Conservation (phyloP, 2,888 invertebrate species). For the Clusia tigrina region DNA sequence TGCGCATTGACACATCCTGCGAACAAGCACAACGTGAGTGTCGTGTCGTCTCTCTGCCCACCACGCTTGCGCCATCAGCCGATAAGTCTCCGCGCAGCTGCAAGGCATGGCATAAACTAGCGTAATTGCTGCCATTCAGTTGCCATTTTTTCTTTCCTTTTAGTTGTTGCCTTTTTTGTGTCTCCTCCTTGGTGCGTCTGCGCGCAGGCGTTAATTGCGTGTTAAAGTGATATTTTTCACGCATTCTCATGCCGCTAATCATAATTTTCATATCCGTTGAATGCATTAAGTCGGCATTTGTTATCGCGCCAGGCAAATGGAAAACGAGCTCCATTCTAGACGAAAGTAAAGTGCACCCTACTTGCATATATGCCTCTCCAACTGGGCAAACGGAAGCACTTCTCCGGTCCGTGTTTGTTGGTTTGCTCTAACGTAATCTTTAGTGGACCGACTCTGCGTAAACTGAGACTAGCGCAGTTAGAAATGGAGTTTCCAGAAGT, state of each 20-base stretch:
- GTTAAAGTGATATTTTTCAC: neutral
- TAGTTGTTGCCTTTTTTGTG: neutral
- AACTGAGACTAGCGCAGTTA: too few relatives aligned
- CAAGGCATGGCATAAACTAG: neutral
- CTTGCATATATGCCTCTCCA: too few relatives aligned
- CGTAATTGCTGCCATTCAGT: neutral
- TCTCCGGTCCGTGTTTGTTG: too few relatives aligned
- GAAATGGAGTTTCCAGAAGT: too few relatives aligned
- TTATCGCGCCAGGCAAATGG: slow-evolving; percentile 1
- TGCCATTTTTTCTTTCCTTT: neutral
- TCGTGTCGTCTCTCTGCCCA: neutral
- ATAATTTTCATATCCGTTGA: slow-evolving; percentile 9
- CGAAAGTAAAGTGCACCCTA: too few relatives aligned
- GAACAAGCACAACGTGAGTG: too few relatives aligned
- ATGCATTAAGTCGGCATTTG: slow-evolving; percentile 5
- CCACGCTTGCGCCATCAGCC: neutral
- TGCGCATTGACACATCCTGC: too few relatives aligned
- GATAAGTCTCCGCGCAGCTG: too few relatives aligned
- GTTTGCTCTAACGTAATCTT: too few relatives aligned
- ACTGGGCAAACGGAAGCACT: too few relatives aligned
- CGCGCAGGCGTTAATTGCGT: neutral
- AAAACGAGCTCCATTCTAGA: neutral
- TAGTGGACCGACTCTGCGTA: too few relatives aligned
- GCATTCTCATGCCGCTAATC: slow-evolving; percentile 4
- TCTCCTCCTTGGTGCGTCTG: neutral